Percentiles rank a stretch among this genome's conserved stretches.
Conservation (phyloP, 2,888 invertebrate species). For the Nemoura dubitans region DNA sequence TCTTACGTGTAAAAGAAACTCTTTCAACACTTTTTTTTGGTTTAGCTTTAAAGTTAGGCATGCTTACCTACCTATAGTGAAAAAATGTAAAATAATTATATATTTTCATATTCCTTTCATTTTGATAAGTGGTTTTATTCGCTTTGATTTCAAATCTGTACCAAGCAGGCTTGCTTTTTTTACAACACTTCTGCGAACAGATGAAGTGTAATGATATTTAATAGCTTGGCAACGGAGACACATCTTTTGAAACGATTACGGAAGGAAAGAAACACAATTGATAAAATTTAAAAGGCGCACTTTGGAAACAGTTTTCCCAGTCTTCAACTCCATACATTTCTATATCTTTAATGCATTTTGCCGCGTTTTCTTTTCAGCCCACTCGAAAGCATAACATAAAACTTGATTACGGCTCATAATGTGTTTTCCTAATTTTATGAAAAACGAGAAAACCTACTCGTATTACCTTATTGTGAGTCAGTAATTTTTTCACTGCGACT, state of each 20-base stretch:
- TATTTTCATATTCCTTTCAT: background rate
- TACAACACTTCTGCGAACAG: background rate
- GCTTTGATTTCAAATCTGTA: background rate
- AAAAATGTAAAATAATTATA: background rate
- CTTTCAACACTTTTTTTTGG: background rate
- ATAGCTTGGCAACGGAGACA: slow-evolving; percentile 15
- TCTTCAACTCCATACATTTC: background rate
- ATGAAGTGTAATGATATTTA: background rate
- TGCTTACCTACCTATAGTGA: background rate
- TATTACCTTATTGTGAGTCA: background rate
- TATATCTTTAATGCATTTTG: background rate
- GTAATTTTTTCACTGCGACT: background rate
- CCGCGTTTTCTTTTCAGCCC: background rate
- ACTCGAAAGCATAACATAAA: background rate
- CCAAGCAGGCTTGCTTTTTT: background rate
- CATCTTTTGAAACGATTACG: background rate
- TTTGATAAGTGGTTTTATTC: background rate
- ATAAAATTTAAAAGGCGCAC: background rate
- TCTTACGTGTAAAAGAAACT: background rate
- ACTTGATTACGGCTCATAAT: background rate
- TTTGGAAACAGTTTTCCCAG: background rate
- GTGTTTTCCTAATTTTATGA: background rate
- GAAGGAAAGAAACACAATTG: background rate
- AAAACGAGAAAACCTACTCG: slow-evolving; percentile 7
- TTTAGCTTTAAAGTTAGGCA: background rate